Evolutionary conservation across 2,797 vertebrate genomes (phyloP).

Genomic region (Bradypodion ventrale): DNA sequence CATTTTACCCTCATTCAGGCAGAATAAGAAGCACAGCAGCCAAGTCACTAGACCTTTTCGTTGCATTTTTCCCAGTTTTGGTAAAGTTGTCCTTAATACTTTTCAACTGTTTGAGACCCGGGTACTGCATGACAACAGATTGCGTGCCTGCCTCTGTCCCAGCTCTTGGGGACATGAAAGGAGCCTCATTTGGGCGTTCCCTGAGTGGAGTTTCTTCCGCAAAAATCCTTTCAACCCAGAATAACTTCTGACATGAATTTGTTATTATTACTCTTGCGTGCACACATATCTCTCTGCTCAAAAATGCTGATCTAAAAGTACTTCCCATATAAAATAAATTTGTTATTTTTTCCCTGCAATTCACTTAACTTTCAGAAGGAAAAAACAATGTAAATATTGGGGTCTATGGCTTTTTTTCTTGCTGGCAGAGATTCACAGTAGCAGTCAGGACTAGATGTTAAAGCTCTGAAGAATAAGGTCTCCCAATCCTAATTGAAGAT

Average conservation of each 20-base stretch:
- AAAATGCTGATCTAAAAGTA: slow-evolving; percentile 58
- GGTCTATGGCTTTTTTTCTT: slow-evolving; percentile 44
- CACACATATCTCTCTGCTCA: slow-evolving; percentile 30
- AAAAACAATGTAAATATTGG: slow-evolving; percentile 52
- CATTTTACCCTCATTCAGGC: neutral
- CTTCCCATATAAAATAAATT: slow-evolving; percentile 64
- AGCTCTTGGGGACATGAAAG: too few species aligned
- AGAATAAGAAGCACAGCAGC: slow-evolving; percentile 13
- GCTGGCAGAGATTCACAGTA: too few species aligned
- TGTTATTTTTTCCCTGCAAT: slow-evolving; percentile 51
- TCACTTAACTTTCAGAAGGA: slow-evolving; percentile 49
- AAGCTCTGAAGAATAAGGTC: slow-evolving; percentile 14
- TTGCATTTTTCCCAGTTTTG: slow-evolving; percentile 53
- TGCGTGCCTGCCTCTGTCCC: too few species aligned
- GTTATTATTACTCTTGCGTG: slow-evolving; percentile 64
- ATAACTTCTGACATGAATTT: too few species aligned
- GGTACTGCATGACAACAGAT: too few species aligned
- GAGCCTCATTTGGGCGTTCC: too few species aligned
- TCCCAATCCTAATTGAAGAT: neutral
- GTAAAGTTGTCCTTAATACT: slow-evolving; percentile 66
- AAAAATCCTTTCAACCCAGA: too few species aligned
- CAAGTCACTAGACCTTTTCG: slow-evolving; percentile 27
- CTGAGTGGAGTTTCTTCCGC: too few species aligned
- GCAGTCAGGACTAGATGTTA: slow-evolving; percentile 40
- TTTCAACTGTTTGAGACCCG: too few species aligned